These are phyloP conservation scores for Pocillopora grandis DNA, from an alignment of 92 coral and sea anemone species.

Conservation along the genomic window DNA sequence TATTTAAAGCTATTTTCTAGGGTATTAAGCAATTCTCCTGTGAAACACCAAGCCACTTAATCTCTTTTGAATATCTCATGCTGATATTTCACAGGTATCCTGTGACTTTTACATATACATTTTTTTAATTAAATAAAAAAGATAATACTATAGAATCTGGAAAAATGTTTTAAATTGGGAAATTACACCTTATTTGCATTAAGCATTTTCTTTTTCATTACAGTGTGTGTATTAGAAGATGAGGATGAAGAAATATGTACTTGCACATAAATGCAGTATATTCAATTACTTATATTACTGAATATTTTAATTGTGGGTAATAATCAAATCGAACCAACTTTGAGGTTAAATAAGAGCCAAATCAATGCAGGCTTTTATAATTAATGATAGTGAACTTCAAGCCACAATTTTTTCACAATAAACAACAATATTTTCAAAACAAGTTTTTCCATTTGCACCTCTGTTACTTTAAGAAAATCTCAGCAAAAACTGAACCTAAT, in stretches of 20 bases:
- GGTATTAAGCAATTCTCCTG: no score
- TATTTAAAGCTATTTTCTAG: no score
- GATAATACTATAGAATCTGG: no score
- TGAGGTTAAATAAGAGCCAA: conserved; percentile 5
- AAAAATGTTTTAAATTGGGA: no score
- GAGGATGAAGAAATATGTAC: not conserved
- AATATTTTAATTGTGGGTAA: not conserved
- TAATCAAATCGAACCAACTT: not conserved
- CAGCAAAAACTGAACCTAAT: not conserved
- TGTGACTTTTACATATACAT: no score
- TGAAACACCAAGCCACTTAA: no score
- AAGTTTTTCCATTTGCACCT: not conserved
- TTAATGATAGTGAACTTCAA: conserved; percentile 14
- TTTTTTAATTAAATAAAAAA: no score
- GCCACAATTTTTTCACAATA: not conserved
- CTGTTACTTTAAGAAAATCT: not conserved
- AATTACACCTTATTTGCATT: no score
- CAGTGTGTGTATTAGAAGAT: no score
- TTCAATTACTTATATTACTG: not conserved
- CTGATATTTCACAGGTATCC: no score
- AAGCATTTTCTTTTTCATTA: no score
- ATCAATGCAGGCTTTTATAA: conserved; percentile 1
- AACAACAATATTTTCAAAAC: not conserved
- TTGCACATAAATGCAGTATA: not conserved
- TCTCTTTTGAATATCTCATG: no score